Evolutionary conservation across 2,888 invertebrate genomes (phyloP).

Genomic region (Tachina grossa): DNA sequence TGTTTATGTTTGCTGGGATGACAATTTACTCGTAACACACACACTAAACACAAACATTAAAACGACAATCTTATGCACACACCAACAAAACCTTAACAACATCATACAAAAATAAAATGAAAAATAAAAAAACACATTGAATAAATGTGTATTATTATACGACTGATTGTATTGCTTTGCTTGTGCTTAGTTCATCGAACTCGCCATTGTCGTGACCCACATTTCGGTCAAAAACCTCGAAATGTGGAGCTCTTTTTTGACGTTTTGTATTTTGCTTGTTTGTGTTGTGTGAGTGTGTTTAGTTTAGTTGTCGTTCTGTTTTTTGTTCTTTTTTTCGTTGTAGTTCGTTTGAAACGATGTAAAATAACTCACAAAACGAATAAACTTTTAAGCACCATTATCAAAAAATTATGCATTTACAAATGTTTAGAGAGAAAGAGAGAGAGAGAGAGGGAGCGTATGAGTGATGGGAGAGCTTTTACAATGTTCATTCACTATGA

Average conservation of each 20-base stretch:
- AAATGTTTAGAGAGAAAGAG: constrained; percentile 33
- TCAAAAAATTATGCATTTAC: constrained; percentile 57
- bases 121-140: constrained; percentile 43
- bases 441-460: constrained; percentile 46
- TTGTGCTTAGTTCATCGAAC: constrained; percentile 82
- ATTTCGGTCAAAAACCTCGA: constrained; percentile 83
- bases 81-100: constrained; percentile 67
- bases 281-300: constrained; percentile 27
- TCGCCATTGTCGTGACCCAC: constrained; percentile 83
- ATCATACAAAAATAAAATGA: constrained; percentile 55
- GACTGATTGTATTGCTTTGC: constrained; percentile 71
- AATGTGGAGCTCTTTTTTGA: constrained; percentile 81
- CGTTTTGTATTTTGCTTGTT: constrained; percentile 42
- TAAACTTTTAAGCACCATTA: constrained; percentile 30
- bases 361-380: constrained; percentile 38
- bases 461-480: constrained; percentile 38
- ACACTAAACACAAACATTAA: constrained; percentile 57
- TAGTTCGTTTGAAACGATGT: constrained; percentile 53
- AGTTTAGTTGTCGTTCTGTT: constrained; percentile 7
- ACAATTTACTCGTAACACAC: constrained; percentile 51
- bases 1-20: constrained; percentile 9
- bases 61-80: constrained; percentile 58
- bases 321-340: constrained; percentile 4
- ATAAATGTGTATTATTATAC: constrained; percentile 46
- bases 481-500: constrained; percentile 50